Base-by-base conservation (phyloP, 2,888 invertebrate species). In the Heliconius aoede region DNA sequence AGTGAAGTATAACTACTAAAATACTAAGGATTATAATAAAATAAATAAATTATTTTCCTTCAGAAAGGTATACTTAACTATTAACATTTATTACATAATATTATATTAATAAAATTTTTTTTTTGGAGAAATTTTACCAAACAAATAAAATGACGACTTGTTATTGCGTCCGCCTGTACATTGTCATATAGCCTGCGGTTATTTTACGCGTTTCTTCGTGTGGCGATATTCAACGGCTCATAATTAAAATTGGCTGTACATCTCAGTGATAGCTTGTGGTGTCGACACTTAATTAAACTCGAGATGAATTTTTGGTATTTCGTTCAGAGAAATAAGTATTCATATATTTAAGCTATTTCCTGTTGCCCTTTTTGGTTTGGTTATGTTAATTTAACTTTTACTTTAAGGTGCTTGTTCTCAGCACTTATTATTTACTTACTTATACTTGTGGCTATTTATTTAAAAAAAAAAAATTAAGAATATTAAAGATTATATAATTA, bases 161-260 rank as follows among this genome's bases (percentile, higher is more conserved):
- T 74, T 40, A 64, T 30, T 74, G 72, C 9, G 72, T 36, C 72
- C 51, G 69, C 24, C 68, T 76, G 78, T 80, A 81, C 78, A 28
- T 46, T 73, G 74, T 74, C 81, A 87, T 89, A 89, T 85, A 86
- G 84, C 86, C 85, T 88, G 89, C 84, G 88, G 89, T 88, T 84
- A 83, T 83, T 83, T 85, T 85, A 85, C 81, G 84, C 82, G 81
- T 81, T 81, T 80, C 80, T 76, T 81, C 80, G 73, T 80, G 81
- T 80, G 81, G 82, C 78, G 80, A 81, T 85, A 81, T 81, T 81
- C 79, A 83, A 83, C 81, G 82, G 82, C 81, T 84, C 84, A 87
- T 86, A 88, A 88, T 88, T 88, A 87, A 85, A 84, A 84, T 86
- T 83, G 83, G 84, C 85, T 86, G 81, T 85, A 82, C 78, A 74